A percentile compares a stretch with the other conserved stretches of the same genome.
These are phyloP conservation scores for Chamaedrilus cognettii DNA, from an alignment of 2,888 invertebrate species.

Conservation along the genomic window DNA sequence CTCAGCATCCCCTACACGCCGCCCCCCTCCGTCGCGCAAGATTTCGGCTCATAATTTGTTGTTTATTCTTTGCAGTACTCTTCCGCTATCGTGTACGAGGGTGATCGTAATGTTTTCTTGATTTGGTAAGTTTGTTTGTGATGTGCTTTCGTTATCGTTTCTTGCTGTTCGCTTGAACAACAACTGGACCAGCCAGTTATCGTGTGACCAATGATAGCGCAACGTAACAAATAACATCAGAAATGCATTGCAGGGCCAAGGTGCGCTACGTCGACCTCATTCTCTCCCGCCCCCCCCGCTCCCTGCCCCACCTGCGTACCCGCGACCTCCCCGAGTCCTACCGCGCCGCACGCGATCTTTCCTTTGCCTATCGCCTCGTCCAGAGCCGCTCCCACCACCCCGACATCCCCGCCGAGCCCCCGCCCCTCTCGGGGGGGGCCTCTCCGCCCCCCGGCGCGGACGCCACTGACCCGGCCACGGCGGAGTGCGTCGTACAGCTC, in stretches of 20 bases:
- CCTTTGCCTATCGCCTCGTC: slow-evolving; percentile 32
- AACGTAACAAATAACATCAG: too few species aligned
- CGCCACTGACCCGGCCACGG: not conserved
- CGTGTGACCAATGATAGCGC: too few species aligned
- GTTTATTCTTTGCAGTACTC: too few species aligned
- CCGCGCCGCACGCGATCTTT: slow-evolving; percentile 36
- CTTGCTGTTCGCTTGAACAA: too few species aligned
- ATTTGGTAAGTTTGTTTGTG: too few species aligned
- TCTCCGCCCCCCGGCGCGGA: not conserved
- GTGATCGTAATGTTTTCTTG: too few species aligned
- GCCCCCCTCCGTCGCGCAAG: too few species aligned
- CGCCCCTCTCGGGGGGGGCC: slow-evolving; percentile 12
- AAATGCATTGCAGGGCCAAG: slow-evolving; percentile 23
- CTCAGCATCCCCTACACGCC: too few species aligned
- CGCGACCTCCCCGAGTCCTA: slow-evolving; percentile 33
- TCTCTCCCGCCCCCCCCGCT: slow-evolving; percentile 28
- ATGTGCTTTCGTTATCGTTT: too few species aligned
- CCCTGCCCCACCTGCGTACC: slow-evolving; percentile 27
- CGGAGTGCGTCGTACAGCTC: slow-evolving; percentile 33
- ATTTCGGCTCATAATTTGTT: too few species aligned
- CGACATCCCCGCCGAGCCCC: slow-evolving; percentile 27
- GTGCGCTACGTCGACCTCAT: slow-evolving; percentile 37
- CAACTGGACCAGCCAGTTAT: too few species aligned
- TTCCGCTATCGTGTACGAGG: too few species aligned
- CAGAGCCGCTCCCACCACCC: slow-evolving; percentile 33